Conservation (phyloP, 2,113 vertebrate genomes). For the Merops nubicus region DNA sequence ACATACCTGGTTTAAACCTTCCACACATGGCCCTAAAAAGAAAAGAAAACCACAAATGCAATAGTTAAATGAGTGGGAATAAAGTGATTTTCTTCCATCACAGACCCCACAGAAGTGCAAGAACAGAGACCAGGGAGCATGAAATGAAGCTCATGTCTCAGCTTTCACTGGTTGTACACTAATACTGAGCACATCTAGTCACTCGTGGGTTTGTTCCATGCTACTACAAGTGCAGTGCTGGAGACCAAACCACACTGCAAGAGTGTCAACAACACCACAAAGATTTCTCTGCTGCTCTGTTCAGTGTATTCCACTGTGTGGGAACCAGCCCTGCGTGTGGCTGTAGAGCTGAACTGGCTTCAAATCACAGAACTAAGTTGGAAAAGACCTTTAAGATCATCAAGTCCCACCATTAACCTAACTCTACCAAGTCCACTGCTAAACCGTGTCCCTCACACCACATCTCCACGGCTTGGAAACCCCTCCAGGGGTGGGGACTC, state of each 20-base stretch:
- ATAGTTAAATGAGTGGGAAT: background rate
- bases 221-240: too few species aligned
- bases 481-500: too few species aligned
- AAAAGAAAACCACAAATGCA: background rate
- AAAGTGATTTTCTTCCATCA: background rate
- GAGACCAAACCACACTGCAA: background rate
- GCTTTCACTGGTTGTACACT: too few species aligned
- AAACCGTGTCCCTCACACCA: too few species aligned
- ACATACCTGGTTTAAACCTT: constrained; percentile 1
- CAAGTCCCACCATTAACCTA: too few species aligned
- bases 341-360: too few species aligned
- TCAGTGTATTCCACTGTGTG: background rate
- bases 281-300: background rate
- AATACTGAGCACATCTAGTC: background rate
- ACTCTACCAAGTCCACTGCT: too few species aligned
- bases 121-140: background rate
- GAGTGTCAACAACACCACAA: too few species aligned
- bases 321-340: background rate
- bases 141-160: background rate
- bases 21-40: background rate
- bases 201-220: too few species aligned
- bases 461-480: too few species aligned
- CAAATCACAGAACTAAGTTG: too few species aligned
- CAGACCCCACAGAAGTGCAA: background rate
- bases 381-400: too few species aligned